Evolutionary conservation across 1,140 invertebrate species (phyloP).

Genomic region (Heliconius melpomene): DNA sequence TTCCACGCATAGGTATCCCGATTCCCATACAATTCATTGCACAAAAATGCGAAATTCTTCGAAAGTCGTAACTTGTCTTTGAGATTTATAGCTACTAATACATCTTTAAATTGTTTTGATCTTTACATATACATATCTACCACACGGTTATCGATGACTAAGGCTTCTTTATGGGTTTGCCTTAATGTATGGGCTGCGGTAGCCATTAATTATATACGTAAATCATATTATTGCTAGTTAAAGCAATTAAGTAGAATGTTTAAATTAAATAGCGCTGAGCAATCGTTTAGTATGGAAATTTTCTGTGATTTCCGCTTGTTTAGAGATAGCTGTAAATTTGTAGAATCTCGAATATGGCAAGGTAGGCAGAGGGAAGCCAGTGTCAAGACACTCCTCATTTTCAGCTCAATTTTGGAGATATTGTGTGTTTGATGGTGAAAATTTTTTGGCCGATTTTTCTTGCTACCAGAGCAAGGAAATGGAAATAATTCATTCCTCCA

Average conservation of each 20-base stretch:
- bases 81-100: slow-evolving; percentile 32
- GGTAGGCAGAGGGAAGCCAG: too few species aligned
- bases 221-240: neutral
- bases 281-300: neutral
- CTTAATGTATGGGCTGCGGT: neutral
- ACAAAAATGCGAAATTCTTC: slow-evolving; percentile 47
- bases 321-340: too few species aligned
- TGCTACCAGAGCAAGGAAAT: too few species aligned
- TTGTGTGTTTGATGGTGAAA: too few species aligned
- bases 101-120: slow-evolving; percentile 29
- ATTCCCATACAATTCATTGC: slow-evolving; percentile 45
- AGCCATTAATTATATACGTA: neutral
- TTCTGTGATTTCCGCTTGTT: too few species aligned
- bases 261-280: neutral
- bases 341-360: too few species aligned
- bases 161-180: slow-evolving; percentile 11
- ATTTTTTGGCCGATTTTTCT: too few species aligned
- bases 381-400: too few species aligned
- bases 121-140: slow-evolving; percentile 8
- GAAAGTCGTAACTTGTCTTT: slow-evolving; percentile 47
- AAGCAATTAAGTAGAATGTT: neutral
- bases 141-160: slow-evolving; percentile 25
- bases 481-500: too few species aligned
- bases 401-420: too few species aligned
- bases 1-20: neutral